These are phyloP conservation scores for Scaptodrosophila latifasciaeformis DNA, from an alignment of 2,888 invertebrate genomes.

Conservation along the genomic window DNA sequence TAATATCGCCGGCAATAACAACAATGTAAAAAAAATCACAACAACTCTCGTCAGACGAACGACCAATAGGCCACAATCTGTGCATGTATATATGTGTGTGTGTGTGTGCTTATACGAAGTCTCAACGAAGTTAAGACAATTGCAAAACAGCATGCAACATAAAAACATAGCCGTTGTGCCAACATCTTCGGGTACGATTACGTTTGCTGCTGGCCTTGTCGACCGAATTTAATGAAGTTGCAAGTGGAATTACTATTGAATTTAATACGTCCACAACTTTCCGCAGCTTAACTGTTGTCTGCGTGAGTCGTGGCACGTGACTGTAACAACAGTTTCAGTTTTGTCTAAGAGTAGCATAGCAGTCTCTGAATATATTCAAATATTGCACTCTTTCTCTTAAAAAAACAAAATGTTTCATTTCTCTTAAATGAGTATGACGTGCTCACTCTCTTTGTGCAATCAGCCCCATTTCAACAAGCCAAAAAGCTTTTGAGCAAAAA, in stretches of 20 bases:
- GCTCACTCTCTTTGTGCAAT: neutral
- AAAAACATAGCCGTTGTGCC: constrained; percentile 12
- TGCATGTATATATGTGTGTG: too few relatives aligned
- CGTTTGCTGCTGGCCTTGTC: neutral
- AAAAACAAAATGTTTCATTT: too few relatives aligned
- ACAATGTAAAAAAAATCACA: constrained; percentile 28
- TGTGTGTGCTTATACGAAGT: constrained; percentile 37
- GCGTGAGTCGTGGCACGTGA: constrained; percentile 26
- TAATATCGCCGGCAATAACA: constrained; percentile 10
- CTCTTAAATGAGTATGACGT: too few relatives aligned
- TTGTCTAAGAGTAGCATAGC: neutral
- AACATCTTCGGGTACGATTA: neutral
- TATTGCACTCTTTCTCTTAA: constrained; percentile 16
- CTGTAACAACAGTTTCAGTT: neutral
- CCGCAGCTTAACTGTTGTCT: constrained; percentile 12
- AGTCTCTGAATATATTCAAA: too few relatives aligned
- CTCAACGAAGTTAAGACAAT: constrained; percentile 8
- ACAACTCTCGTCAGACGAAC: neutral
- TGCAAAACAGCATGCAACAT: constrained; percentile 2
- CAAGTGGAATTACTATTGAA: constrained; percentile 7
- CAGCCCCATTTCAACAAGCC: neutral
- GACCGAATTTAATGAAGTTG: constrained; percentile 27
- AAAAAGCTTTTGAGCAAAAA: constrained; percentile 39
- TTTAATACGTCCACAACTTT: neutral
- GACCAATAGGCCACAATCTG: too few relatives aligned